phyloP scores from a whole-genome alignment of 2,888 invertebrate species.

The Ichneumoninae sp. region DNA sequence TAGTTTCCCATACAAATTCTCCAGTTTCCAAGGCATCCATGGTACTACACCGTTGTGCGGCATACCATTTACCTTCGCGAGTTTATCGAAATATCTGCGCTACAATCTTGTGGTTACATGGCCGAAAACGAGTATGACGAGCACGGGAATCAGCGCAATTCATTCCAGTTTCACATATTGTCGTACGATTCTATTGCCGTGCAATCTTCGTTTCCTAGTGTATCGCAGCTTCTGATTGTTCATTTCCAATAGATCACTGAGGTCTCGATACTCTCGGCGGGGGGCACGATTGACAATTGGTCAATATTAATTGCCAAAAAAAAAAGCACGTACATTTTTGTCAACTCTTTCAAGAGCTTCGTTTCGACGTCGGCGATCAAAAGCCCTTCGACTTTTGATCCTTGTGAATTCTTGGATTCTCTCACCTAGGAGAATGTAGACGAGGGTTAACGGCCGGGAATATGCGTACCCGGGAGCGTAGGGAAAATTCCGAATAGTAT shows the following conservation, averaged over 20 bases:
- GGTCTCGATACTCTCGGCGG: background rate
- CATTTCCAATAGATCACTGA: background rate
- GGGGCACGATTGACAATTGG: background rate
- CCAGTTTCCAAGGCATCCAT: background rate
- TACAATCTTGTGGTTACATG: slow-evolving; percentile 19
- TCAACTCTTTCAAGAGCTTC: background rate
- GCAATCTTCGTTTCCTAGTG: background rate
- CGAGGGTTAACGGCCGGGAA: slow-evolving; percentile 23
- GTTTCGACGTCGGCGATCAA: background rate
- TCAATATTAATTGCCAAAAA: background rate
- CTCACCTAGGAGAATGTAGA: background rate
- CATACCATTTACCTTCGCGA: slow-evolving; percentile 11
- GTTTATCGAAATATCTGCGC: slow-evolving; percentile 34
- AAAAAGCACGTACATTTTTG: background rate
- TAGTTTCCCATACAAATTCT: slow-evolving; percentile 35
- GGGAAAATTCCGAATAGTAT: slow-evolving; percentile 21
- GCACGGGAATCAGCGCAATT: background rate
- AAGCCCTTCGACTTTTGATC: background rate
- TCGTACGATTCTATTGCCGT: background rate
- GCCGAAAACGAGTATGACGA: background rate
- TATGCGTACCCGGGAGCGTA: slow-evolving; percentile 5
- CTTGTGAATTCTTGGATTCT: slow-evolving; percentile 10
- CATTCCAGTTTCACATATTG: background rate
- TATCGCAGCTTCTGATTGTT: background rate
- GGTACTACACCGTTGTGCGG: slow-evolving; percentile 25